Evolutionary conservation across 2,888 invertebrate genomes (phyloP).

Genomic region (Carcina quercana): DNA sequence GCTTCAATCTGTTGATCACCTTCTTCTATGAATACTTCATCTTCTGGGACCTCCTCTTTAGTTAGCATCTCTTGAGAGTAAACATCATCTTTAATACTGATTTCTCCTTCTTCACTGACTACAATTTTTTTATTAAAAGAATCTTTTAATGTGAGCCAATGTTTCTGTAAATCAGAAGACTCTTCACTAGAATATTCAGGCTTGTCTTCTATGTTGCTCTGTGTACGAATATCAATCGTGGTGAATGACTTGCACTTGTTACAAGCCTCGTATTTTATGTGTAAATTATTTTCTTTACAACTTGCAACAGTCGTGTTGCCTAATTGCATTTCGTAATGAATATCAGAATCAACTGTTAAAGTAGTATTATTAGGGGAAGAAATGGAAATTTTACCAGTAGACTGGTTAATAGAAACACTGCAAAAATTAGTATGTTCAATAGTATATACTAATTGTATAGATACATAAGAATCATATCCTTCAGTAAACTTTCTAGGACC

Average conservation of each 20-base stretch:
- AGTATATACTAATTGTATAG: conserved; percentile 41
- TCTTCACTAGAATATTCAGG: conserved; percentile 11
- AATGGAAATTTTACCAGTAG: conserved; percentile 36
- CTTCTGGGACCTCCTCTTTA: conserved; percentile 20
- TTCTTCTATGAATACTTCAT: conserved; percentile 4
- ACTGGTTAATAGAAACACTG: conserved; percentile 59
- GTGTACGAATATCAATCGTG: conserved; percentile 40
- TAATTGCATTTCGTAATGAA: conserved; percentile 42
- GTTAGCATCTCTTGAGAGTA: conserved; percentile 23
- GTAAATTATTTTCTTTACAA: conserved; percentile 45
- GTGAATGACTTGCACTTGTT: conserved; percentile 40
- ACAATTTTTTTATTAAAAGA: conserved; percentile 44
- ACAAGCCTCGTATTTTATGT: conserved; percentile 46
- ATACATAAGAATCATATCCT: conserved; percentile 50
- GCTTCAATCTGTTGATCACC: conserved; percentile 6
- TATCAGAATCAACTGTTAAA: conserved; percentile 33
- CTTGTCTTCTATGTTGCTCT: conserved; percentile 20
- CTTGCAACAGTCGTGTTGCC: conserved; percentile 41
- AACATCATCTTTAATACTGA: conserved; percentile 31
- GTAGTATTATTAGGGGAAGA: conserved; percentile 49
- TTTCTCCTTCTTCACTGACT: conserved; percentile 51
- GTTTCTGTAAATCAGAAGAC: conserved; percentile 27
- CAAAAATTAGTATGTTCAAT: conserved; percentile 70
- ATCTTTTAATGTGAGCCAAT: conserved; percentile 55
- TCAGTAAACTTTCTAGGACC: too few relatives aligned